Percentiles rank a stretch among this genome's conserved stretches.
phyloP scores from a whole-genome alignment of 1,140 invertebrate genomes.

The Magallana ariakensis region DNA sequence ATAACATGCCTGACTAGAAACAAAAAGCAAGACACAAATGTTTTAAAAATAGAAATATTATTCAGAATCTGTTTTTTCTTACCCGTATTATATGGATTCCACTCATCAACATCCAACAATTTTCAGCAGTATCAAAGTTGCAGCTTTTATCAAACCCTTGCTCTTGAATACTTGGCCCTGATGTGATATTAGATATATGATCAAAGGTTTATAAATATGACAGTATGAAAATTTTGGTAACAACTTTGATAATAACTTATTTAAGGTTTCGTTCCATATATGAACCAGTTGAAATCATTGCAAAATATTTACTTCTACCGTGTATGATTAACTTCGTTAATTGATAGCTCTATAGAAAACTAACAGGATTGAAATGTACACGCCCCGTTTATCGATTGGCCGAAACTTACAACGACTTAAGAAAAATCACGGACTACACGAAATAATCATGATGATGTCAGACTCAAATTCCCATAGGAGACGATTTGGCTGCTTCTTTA shows the following conservation, averaged over 20 bases:
- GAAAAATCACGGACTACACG: no score
- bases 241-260: not conserved
- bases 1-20: not conserved
- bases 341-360: no score
- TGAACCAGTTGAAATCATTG: no score
- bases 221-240: not conserved
- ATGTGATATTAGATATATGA: not conserved
- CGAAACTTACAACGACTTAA: no score
- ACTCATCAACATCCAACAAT: not conserved
- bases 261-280: not conserved
- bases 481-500: no score
- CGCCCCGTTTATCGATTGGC: no score
- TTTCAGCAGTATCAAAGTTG: not conserved
- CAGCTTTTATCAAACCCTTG: not conserved
- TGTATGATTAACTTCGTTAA: no score
- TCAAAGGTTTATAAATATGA: not conserved
- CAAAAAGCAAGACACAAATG: not conserved
- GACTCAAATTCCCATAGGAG: no score
- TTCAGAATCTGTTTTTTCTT: not conserved
- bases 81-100: not conserved
- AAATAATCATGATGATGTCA: no score
- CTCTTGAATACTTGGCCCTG: not conserved
- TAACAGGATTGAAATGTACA: no score
- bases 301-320: no score
- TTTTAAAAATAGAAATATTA: not conserved